Evolutionary conservation across 2,113 vertebrate genomes (phyloP), one percentile per base, ranked within the genome.

Genomic region (Toxostoma redivivum): DNA sequence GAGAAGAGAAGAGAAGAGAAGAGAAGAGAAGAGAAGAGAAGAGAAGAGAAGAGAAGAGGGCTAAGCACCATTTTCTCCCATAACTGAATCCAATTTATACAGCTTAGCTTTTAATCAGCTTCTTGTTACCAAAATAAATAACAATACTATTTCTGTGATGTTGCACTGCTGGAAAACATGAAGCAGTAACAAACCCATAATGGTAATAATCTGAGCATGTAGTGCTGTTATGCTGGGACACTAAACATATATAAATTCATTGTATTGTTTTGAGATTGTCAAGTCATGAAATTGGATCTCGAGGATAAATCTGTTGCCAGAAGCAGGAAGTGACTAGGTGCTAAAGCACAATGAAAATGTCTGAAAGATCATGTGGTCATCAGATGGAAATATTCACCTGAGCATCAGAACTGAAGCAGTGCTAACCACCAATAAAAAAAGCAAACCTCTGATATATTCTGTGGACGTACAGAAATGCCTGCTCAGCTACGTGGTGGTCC

Each of bases 141-240:
- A 42, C 33, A 56, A 5, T 51, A 60, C 33, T 37, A 72, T 19
- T 58, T 56, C 15, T 67, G 45, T 62, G 61, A 64, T 15, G 31
- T 17, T 85, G 18, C 35, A 67, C 8, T 21, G 7, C 24, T 67
- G 25, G 21, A 50, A 76, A 88, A 67, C 33, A 45, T 23, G 16
- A 62, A 85, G 37, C 17, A 89, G 54, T 47, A 53, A 40, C 21
- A 80, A 69, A 87, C 20, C 3, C 35, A 18, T 47, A 62, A 67
- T 40, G 10, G 10, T 47, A 38, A 35, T 28, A 51, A 56, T 67
- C n/a, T 15, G 24, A 72, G 7, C 12, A 56, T 0, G 0, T 24
- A 45, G 21, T 64, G 30, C 4, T 85, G 5, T 50, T 56, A 33
- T 56, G 12, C 38, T 76, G 38, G 11, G 82, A 82, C 70, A 44